These are phyloP conservation scores for Tonatia bakeri DNA, from an alignment of 2,113 vertebrate genomes.

Conservation along the genomic window DNA sequence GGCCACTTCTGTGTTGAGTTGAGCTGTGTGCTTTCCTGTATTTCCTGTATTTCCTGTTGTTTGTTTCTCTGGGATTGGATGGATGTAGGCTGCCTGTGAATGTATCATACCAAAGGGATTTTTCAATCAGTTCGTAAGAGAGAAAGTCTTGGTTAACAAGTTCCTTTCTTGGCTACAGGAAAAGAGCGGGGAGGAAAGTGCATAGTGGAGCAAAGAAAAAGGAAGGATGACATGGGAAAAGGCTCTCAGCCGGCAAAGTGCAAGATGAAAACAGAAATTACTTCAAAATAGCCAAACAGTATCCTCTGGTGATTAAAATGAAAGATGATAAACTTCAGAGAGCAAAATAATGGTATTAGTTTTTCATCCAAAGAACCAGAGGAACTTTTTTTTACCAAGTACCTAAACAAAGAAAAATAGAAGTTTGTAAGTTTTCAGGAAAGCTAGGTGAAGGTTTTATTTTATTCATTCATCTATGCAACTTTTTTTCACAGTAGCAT, in stretches of 20 bases:
- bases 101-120: not conserved
- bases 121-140: not conserved
- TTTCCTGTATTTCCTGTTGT: conserved; percentile 21
- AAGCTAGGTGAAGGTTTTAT: not conserved
- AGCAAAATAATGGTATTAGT: not conserved
- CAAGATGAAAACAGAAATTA: not conserved
- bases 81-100: not conserved
- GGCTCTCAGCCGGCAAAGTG: not conserved
- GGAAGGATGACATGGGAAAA: not conserved
- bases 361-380: conserved; percentile 33
- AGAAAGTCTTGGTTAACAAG: not conserved
- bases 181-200: not conserved
- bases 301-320: conserved; percentile 31
- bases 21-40: not conserved
- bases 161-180: not conserved
- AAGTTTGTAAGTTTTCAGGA: not conserved
- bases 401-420: conserved; percentile 3
- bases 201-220: not conserved
- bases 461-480: conserved; percentile 22
- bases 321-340: conserved; percentile 7
- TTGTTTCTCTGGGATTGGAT: conserved; percentile 36
- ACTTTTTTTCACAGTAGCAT: conserved; percentile 16
- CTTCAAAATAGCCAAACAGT: conserved; percentile 37
- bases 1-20: not conserved
- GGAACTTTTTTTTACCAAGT: not conserved